phyloP scores from a whole-genome alignment of 2,797 vertebrate genomes.

The Chrysocyon brachyurus region DNA sequence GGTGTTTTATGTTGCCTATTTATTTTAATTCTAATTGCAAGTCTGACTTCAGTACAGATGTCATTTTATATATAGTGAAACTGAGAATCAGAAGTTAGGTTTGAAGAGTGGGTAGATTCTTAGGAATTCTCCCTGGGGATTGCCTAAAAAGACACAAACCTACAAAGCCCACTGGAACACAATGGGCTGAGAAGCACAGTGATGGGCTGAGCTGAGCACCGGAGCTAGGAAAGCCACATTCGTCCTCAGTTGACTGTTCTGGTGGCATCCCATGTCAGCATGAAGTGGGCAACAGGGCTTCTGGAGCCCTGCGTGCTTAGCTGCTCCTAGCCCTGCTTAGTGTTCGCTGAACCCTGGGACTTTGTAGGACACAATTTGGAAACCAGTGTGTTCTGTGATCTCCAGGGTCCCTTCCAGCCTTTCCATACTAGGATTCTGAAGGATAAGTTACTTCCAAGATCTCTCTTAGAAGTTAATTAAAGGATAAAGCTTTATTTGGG shows the following conservation, averaged over 20 bases:
- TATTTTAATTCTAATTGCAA: neutral
- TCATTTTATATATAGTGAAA: neutral
- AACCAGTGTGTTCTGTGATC: neutral
- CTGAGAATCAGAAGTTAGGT: neutral
- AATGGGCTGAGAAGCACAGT: neutral
- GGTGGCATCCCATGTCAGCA: neutral
- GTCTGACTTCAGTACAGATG: neutral
- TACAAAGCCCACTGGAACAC: neutral
- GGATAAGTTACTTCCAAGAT: neutral
- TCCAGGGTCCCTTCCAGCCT: neutral
- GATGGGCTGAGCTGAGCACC: neutral
- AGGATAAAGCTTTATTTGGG: neutral
- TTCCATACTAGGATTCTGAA: constrained; percentile 30
- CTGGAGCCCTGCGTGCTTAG: neutral
- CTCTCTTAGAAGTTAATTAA: constrained; percentile 41
- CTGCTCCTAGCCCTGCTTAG: neutral
- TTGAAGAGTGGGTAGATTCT: neutral
- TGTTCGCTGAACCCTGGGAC: neutral
- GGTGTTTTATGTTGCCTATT: neutral
- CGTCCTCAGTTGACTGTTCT: neutral
- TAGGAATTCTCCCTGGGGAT: neutral
- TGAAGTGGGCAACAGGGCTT: neutral
- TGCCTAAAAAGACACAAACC: neutral
- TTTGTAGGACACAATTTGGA: constrained; percentile 21
- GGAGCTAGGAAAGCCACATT: neutral